Percentiles rank a stretch among this genome's conserved stretches.
These are phyloP conservation scores for Argyrosomus regius DNA, from an alignment of 2,797 vertebrate genomes.

Conservation along the genomic window DNA sequence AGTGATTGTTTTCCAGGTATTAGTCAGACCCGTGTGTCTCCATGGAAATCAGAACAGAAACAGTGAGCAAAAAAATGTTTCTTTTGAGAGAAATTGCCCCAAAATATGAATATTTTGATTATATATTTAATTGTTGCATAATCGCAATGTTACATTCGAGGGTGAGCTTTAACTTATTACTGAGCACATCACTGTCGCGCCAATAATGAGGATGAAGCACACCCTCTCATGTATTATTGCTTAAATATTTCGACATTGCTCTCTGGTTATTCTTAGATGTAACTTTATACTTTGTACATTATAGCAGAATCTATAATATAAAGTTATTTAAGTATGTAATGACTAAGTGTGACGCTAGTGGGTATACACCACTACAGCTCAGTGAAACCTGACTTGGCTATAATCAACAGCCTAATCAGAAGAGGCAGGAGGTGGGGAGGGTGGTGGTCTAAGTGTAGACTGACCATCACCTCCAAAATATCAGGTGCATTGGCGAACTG, in stretches of 20 bases:
- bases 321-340: background rate
- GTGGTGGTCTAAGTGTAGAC: constrained; percentile 35
- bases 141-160: no score
- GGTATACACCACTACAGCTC: constrained; percentile 19
- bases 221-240: no score
- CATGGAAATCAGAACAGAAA: no score
- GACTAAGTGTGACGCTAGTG: background rate
- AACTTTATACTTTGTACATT: background rate
- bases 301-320: background rate
- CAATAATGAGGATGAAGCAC: no score
- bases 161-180: no score
- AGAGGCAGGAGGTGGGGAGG: background rate
- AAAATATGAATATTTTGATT: no score
- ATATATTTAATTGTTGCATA: no score
- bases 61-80: no score
- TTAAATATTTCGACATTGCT: background rate
- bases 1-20: no score
- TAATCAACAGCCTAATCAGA: constrained; percentile 49
- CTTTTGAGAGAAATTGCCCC: no score
- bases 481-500: constrained; percentile 55
- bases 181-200: no score
- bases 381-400: constrained; percentile 48
- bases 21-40: no score
- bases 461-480: constrained; percentile 46
- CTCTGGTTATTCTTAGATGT: background rate